Evolutionary conservation across 2,888 invertebrate species (phyloP).

Genomic region (Trachelus stipa): DNA sequence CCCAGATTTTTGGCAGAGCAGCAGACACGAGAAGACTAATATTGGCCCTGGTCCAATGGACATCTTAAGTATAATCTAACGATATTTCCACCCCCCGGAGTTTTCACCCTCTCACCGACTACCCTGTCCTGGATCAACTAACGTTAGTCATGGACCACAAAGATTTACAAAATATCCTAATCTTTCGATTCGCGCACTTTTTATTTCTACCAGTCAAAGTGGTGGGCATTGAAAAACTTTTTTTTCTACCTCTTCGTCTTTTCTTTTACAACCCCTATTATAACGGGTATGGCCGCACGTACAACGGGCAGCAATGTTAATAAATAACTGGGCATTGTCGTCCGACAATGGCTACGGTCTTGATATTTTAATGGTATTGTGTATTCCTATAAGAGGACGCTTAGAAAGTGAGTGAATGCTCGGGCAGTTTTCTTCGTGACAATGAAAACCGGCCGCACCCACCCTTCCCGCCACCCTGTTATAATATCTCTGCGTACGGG

Average conservation of each 20-base stretch:
- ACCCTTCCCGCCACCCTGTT: background rate
- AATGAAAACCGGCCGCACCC: conserved; percentile 8
- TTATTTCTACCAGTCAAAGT: no score
- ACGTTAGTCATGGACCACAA: no score
- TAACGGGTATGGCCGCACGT: no score
- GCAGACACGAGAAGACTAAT: conserved; percentile 35
- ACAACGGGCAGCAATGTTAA: conserved; percentile 17
- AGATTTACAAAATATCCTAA: no score
- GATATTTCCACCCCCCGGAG: conserved; percentile 44
- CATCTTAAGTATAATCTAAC: conserved; percentile 59
- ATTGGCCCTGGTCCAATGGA: conserved; percentile 56
- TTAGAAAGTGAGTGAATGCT: conserved; percentile 16
- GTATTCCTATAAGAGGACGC: conserved; percentile 5
- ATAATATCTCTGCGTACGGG: background rate
- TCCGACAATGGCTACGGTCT: conserved; percentile 8
- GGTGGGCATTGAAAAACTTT: no score
- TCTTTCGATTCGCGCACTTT: no score
- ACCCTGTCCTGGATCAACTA: no score
- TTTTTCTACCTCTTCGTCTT: conserved; percentile 7
- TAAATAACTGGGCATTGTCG: conserved; percentile 22
- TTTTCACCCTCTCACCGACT: background rate
- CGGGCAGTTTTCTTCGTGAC: conserved; percentile 9
- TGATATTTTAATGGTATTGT: conserved; percentile 10
- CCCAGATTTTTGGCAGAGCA: conserved; percentile 48
- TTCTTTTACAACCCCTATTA: conserved; percentile 17